These are phyloP conservation scores for Rattus rattus DNA, from an alignment of 2,113 vertebrate genomes.

Conservation along the genomic window DNA sequence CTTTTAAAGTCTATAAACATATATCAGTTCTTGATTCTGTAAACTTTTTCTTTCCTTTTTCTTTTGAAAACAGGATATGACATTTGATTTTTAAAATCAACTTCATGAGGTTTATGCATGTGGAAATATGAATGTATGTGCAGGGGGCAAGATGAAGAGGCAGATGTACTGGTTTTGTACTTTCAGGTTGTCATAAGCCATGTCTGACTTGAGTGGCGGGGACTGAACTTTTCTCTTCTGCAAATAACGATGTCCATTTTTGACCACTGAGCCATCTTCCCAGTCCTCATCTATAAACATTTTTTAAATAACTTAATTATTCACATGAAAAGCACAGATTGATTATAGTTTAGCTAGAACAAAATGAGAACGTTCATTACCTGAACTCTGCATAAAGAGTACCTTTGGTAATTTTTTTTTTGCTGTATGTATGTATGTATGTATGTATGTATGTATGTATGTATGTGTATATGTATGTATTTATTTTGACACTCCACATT, in stretches of 20 bases:
- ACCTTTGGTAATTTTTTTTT: background rate
- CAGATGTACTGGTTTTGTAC: no score
- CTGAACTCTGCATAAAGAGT: background rate
- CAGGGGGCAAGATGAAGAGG: background rate
- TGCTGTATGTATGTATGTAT: background rate
- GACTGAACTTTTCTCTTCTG: background rate
- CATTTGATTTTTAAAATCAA: background rate
- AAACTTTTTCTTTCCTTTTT: no score
- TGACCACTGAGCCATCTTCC: background rate
- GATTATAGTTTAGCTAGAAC: background rate
- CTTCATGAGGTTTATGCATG: background rate
- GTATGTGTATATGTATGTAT: no score
- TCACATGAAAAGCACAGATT: background rate
- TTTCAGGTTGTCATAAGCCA: background rate
- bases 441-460: background rate
- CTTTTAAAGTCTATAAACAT: no score
- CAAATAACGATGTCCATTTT: background rate
- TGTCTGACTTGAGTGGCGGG: background rate
- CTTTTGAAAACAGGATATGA: background rate
- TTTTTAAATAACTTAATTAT: background rate
- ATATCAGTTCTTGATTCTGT: background rate
- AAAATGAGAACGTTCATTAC: background rate
- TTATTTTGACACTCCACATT: no score
- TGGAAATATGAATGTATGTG: no score
- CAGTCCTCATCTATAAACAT: background rate